Base-by-base conservation (phyloP, 2,113 vertebrate genomes). In the Sisor rabdophorus region DNA sequence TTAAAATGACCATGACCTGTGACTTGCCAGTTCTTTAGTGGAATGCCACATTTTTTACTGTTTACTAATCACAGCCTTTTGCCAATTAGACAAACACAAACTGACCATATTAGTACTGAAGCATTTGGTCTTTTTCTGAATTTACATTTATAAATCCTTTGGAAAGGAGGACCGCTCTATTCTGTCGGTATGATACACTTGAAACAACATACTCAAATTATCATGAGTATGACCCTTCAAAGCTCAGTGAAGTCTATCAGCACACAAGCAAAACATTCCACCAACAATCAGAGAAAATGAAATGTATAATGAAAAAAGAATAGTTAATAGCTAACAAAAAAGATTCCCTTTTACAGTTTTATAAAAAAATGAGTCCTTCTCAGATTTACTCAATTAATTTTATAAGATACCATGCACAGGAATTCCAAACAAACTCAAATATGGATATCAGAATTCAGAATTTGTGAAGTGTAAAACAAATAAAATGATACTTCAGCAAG, bases 31-130 rank as follows among this genome's bases (percentile, higher is more conserved):
- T 58, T 78, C 73, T 63, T 68, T n/a, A 28, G 65, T 48, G 68
- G 52, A 83, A 83, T 71, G 75, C 68, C 64, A 72, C 86, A 87
- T 87, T 85, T 86, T 90, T 89, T 81, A 83, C 85, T 78, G 83
- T 88, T 83, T 88, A 83, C 82, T 74, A 88, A 89, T 84, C 85
- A 82, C 53, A 71, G 59, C 53, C 60, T 70, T 67, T 82, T 90
- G 87, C 86, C 90, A 90, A 82, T 88, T 87, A 87, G 79, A 87
- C 85, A 86, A 88, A 89, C 84, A 80, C 26, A 82, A 79, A 86
- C 87, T 87, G 75, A 84, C 88, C 89, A 89, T 89, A 90, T 90
- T 89, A 88, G 88, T 91, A 84, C 87, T 82, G 80, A 56, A 59
- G 47, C 76, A 86, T 87, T 80, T 81, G 73, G 79, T 60, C 79